These are phyloP conservation scores for Cephus rjabovi DNA, from an alignment of 2,888 invertebrate genomes.

Conservation along the genomic window DNA sequence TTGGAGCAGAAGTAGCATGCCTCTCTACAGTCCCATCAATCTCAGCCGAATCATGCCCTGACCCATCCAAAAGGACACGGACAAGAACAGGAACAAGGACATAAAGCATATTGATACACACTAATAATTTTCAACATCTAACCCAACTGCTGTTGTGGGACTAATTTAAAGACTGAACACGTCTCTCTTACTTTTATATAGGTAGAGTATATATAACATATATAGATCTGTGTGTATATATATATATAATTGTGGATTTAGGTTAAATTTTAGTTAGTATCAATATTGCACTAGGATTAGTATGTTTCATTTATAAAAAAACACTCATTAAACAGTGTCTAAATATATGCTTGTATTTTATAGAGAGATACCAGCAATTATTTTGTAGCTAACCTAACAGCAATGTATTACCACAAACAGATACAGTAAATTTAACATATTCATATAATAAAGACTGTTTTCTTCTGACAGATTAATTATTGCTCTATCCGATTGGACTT, in stretches of 20 bases:
- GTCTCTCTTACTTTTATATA: constrained; percentile 23
- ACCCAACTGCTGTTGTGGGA: constrained; percentile 52
- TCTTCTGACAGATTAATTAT: no score
- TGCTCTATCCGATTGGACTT: not conserved
- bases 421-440: no score
- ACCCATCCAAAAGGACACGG: constrained; percentile 66
- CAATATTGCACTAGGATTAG: constrained; percentile 59
- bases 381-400: not conserved
- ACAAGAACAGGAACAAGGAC: constrained; percentile 66
- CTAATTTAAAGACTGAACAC: constrained; percentile 42
- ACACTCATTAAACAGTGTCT: constrained; percentile 47
- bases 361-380: constrained; percentile 4
- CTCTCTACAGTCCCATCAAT: constrained; percentile 66
- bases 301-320: constrained; percentile 43
- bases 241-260: constrained; percentile 25
- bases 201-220: constrained; percentile 23
- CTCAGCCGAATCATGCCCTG: constrained; percentile 66
- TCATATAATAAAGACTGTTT: no score
- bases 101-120: constrained; percentile 67
- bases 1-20: constrained; percentile 64
- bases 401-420: no score
- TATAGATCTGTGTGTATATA: constrained; percentile 28
- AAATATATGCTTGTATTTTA: constrained; percentile 49
- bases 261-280: constrained; percentile 52
- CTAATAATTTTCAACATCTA: constrained; percentile 60